phyloP scores from a whole-genome alignment of 2,113 vertebrate species.

The Meles meles region DNA sequence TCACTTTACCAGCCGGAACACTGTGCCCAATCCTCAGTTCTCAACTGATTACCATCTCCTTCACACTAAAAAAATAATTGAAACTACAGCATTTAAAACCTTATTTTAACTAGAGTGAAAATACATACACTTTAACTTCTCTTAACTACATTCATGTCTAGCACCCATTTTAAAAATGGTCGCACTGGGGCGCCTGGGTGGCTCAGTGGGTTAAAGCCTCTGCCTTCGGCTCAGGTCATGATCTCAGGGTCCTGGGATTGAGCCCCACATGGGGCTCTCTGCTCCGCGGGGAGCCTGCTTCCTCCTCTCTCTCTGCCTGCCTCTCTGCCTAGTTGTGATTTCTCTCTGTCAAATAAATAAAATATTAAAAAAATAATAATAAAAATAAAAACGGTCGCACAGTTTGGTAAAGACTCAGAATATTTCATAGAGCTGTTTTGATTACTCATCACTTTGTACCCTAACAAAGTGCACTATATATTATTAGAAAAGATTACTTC shows the following conservation, averaged over 20 bases:
- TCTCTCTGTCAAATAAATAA: no score
- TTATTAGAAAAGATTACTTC: background rate
- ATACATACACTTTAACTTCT: background rate
- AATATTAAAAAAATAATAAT: no score
- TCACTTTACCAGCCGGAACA: background rate
- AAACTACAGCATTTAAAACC: background rate
- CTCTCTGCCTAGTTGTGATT: no score
- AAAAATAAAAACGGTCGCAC: background rate
- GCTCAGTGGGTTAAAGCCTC: no score
- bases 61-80: background rate
- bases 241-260: no score
- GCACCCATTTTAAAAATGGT: background rate
- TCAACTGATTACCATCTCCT: background rate
- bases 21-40: background rate
- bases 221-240: no score
- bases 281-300: no score
- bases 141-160: background rate
- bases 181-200: no score
- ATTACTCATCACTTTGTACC: background rate
- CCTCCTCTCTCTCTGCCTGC: no score
- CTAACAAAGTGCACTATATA: background rate
- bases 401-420: background rate
- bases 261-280: no score
- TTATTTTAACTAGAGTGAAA: slow-evolving; percentile 6
- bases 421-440: background rate